Evolutionary conservation across 2,113 vertebrate genomes (phyloP), one percentile per base, ranked within the genome.

Genomic region (Silurus glanis): DNA sequence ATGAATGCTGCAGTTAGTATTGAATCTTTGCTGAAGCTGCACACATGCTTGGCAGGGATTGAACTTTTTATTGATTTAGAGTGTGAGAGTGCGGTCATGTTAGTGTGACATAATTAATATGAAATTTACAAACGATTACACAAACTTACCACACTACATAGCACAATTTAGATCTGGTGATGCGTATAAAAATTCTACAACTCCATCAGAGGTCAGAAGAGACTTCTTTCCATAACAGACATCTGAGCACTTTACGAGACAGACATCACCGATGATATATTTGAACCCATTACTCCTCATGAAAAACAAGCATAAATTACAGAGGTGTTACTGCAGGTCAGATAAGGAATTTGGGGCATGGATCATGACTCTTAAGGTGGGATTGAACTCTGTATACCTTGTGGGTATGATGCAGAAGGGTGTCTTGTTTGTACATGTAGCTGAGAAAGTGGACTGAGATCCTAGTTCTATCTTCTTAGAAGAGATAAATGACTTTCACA

Each of bases 281-380:
- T 51, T 82, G 16, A 56, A 78, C 62, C 61, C 14, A 72, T 82
- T 56, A 84, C 91, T 87, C 83, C 66, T 89, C 23, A 3, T 87
- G 47, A 82, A 89, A 90, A 87, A 78, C 72, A 85, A 69, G 87
- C 83, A 89, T 90, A 92, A 93, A 92, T 92, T 87, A 90, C 56
- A 25, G 45, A 82, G 83, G 87, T 90, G 90, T 71, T 51, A 64
- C 88, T 67, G 91, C 85, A 84, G 88, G 86, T 91, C 89, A 25
- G 90, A 87, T 87, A 59, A 91, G 90, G 89, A 93, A 91, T 89
- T 84, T 89, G 71, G 66, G 56, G 53, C 85, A 72, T 86, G 90
- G 90, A 85, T 74, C 51, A 79, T 78, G 61, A 76, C 75, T 49
- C 59, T 66, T 67, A 84, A 25, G 47, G 55, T 78, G 14, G 58